Evolutionary conservation across 2,797 vertebrate genomes (phyloP).

Genomic region (Dendrocincla fuliginosa): DNA sequence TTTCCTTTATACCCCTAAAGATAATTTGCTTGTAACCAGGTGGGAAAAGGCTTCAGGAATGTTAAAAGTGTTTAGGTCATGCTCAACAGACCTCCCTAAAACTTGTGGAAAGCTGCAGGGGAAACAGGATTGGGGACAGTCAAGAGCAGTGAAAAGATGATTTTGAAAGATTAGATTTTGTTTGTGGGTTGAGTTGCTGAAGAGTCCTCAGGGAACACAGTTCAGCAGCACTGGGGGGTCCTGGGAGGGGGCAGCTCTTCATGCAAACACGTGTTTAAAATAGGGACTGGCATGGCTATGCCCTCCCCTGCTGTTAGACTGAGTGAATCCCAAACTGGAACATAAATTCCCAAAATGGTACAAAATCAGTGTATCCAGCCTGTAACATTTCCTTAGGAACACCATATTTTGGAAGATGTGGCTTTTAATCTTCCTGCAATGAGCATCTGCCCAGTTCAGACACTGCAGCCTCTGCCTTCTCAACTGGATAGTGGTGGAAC

Average conservation of each 20-base stretch:
- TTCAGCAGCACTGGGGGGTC: background rate
- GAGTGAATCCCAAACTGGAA: background rate
- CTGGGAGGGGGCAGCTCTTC: background rate
- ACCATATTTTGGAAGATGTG: background rate
- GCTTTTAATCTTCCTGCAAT: background rate
- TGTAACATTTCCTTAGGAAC: background rate
- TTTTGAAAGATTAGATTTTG: background rate
- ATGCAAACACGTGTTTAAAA: background rate
- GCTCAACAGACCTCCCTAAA: background rate
- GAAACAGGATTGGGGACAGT: background rate
- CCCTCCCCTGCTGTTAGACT: background rate
- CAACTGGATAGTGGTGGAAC: background rate
- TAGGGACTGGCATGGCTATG: fast-evolving
- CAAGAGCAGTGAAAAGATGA: background rate
- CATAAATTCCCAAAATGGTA: background rate
- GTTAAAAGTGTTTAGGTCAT: background rate
- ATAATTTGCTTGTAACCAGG: background rate
- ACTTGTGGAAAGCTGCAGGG: background rate
- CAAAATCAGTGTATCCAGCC: background rate
- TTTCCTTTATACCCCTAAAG: background rate
- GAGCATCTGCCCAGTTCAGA: background rate
- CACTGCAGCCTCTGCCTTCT: background rate
- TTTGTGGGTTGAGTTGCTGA: background rate
- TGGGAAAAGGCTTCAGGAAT: background rate
- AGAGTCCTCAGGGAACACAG: background rate